Conservation (phyloP, 2,888 invertebrate species). For the Argyra leucocephala region DNA sequence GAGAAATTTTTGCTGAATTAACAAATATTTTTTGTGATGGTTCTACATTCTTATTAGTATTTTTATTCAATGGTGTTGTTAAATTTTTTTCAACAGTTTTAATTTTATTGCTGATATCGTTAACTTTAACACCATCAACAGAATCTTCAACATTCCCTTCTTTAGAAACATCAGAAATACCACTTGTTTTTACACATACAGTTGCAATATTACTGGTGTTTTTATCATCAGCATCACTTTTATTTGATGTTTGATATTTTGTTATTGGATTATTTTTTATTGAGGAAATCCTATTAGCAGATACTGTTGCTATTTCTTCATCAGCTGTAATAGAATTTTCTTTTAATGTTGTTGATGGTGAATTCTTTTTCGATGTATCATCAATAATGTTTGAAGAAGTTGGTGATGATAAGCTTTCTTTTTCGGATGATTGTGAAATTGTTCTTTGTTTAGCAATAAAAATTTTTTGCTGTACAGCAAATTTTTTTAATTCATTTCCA, state of each 20-base stretch:
- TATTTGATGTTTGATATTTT: background rate
- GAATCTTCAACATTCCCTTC: background rate
- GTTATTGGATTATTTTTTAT: background rate
- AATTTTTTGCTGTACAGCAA: slow-evolving; percentile 7
- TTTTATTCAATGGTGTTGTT: too few relatives aligned
- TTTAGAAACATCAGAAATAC: background rate
- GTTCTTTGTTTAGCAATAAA: background rate
- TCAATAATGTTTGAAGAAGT: background rate
- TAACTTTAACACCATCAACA: too few relatives aligned
- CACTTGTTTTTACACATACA: background rate
- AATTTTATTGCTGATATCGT: too few relatives aligned
- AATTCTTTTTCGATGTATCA: background rate
- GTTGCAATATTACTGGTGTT: background rate
- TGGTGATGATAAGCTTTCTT: background rate
- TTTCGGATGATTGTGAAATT: background rate
- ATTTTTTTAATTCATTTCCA: slow-evolving; percentile 9
- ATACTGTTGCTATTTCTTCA: background rate
- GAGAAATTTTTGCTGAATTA: too few relatives aligned
- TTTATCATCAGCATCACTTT: background rate
- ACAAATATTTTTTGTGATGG: too few relatives aligned
- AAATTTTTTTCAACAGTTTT: too few relatives aligned
- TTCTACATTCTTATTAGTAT: too few relatives aligned
- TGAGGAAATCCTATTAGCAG: background rate
- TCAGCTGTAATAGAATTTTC: background rate
- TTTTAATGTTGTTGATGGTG: background rate